Base-by-base conservation (phyloP, 2,888 invertebrate species). In the Lithophane leautieri region DNA sequence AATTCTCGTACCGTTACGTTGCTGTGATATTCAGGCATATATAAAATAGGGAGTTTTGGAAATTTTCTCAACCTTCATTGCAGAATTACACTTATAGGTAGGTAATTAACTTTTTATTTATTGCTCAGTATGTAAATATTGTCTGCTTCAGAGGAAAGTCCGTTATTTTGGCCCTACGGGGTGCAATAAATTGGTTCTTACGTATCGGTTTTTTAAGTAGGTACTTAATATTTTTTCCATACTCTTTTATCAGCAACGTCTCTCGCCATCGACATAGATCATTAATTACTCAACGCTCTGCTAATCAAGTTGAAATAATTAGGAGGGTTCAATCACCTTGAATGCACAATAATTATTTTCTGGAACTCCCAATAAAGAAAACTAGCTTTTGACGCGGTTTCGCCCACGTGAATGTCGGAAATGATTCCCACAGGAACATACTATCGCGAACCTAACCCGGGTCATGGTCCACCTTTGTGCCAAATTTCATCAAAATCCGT, bases 261-360 rank as follows among this genome's bases (percentile, higher is more conserved):
- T 19, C 25, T 70, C 44, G 19, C 4, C 25, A 76, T 65, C 25
- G 34, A 22, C 42, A 65, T 44, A 42, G 42, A 11, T 65, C 50
- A 54, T 70, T 78, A 77, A 66, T 66, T 65, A 65, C 44, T 68
- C 12, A 77, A 70, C 52, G 77, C 65, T 77, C 40, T 61, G 65
- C 63, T 77, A 65, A 77, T 66, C 25, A 70, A 70, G 52, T 66
- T 66, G n/a, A 40, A 58, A 58, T 22, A 11, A 54, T 56, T 40
- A 25, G 22, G 14, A 34, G 16, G 28, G 12, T 42, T 63, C 9
- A 2, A 66, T 25, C 34, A 52, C 22, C 34, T 76, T 47, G 25
- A 34, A 40, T 12, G 8, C n/a, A n/a, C 19, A 14, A 4, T 50
- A 25, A 50, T 14, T 25, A 22, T 63, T 11, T 40, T 62, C 19